Base-by-base conservation (phyloP, 2,113 vertebrate genomes). In the Rana temporaria region DNA sequence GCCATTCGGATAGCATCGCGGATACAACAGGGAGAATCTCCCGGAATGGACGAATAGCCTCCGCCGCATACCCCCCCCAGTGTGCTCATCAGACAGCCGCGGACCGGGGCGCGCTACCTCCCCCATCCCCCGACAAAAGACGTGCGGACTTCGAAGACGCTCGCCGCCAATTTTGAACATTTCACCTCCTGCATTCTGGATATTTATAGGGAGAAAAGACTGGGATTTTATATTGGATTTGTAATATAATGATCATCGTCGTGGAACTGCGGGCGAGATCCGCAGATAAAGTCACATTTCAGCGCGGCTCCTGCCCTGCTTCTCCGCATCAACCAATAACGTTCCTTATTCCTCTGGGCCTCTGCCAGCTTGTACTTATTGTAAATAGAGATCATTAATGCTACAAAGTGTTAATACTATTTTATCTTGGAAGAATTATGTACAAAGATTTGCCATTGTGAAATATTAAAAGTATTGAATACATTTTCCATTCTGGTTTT, bases 1-100 rank as follows among this genome's bases (percentile, higher is more conserved):
- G 98, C 98, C 91, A 99, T 99, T 89, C 94, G 97, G 92, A 98
- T 99, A 95, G 98, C 97, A 78, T 99, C 98, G 71, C 95, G 97
- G 90, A 99, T 99, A 95, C 97, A 99, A 70, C 98, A 99, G 88
- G 97, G 98, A 86, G 98, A 99, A 89, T 97, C 96, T 0, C 96
- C 96, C 8, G 98, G 95, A 68, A 90, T 99, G 87, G 97, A 99
- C 85, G 97, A 98, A 91, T 99, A 94, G 96, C 84, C 85, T 77
- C 62, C 1, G 26, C 26, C 26, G 1, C 26, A 30, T 3, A 30
- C 34, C 19, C 64, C 7, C 32, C 38, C n/a, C 26, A 2, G 26
- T 30, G 26, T 3, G 38, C 38, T 34, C 38, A 6, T 7, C 5
- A 9, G 38, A 42, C 38, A 42, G 38, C 38, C 38, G 38, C 38